These are phyloP conservation scores for Phthorimaea operculella DNA, from an alignment of 1,140 invertebrate genomes.

Conservation along the genomic window DNA sequence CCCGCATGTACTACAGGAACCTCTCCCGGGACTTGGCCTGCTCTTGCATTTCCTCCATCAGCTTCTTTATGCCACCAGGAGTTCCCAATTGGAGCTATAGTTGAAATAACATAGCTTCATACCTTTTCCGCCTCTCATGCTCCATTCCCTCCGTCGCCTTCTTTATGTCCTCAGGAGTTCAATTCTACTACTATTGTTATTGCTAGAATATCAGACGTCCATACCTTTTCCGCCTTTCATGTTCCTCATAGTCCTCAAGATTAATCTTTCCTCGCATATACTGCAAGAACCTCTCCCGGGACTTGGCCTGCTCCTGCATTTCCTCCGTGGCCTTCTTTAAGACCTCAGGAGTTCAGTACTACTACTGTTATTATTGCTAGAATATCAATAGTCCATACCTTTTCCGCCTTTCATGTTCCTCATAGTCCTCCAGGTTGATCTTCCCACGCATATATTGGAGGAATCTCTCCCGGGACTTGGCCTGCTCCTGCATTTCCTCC, in stretches of 20 bases:
- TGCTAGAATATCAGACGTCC: too few species aligned
- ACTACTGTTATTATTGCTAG: too few species aligned
- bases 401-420: constrained; percentile 46
- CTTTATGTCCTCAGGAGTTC: constrained; percentile 38
- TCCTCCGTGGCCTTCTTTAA: constrained; percentile 43
- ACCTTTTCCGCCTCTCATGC: too few species aligned
- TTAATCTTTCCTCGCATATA: constrained; percentile 51
- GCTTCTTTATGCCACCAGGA: constrained; percentile 41
- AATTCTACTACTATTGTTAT: too few species aligned
- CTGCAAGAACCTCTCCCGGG: constrained; percentile 44
- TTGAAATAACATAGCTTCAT: too few species aligned
- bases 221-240: constrained; percentile 40
- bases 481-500: constrained; percentile 46
- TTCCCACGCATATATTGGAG: constrained; percentile 52
- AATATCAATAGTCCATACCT: constrained; percentile 9
- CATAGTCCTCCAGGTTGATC: constrained; percentile 43
- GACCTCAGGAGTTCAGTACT: constrained; percentile 36
- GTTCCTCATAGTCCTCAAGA: constrained; percentile 42
- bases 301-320: constrained; percentile 42
- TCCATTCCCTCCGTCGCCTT: constrained; percentile 50
- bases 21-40: constrained; percentile 43
- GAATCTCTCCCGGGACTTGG: constrained; percentile 43
- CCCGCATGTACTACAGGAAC: constrained; percentile 54
- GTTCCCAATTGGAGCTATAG: too few species aligned
- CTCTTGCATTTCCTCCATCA: constrained; percentile 41